These are phyloP conservation scores for Nipponacmea schrenckii DNA, from an alignment of 2,888 invertebrate genomes.

Conservation along the genomic window DNA sequence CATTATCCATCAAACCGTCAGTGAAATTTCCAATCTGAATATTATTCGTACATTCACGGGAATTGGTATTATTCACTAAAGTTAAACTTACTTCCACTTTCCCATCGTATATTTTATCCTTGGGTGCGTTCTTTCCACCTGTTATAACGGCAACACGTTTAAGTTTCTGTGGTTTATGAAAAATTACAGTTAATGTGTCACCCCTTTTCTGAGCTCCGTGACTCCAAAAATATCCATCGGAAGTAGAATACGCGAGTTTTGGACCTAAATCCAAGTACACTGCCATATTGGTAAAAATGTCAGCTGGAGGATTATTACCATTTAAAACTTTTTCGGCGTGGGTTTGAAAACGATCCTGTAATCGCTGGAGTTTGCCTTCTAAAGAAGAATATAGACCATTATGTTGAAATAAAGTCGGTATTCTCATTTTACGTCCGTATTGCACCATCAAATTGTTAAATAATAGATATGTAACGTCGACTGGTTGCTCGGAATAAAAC, in stretches of 20 bases:
- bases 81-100: constrained; percentile 50
- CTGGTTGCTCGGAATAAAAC: constrained; percentile 50
- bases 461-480: constrained; percentile 46
- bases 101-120: constrained; percentile 54
- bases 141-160: constrained; percentile 58
- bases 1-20: constrained; percentile 56
- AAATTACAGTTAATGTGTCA: constrained; percentile 61
- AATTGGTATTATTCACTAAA: constrained; percentile 24
- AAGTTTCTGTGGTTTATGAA: constrained; percentile 52
- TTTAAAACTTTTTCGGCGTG: constrained; percentile 41
- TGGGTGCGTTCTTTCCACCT: constrained; percentile 50
- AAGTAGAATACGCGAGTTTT: constrained; percentile 58
- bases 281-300: constrained; percentile 61
- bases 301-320: constrained; percentile 64
- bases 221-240: constrained; percentile 67
- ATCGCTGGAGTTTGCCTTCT: constrained; percentile 45
- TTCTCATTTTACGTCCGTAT: constrained; percentile 34
- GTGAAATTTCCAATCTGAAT: constrained; percentile 43
- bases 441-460: constrained; percentile 46
- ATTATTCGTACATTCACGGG: constrained; percentile 38
- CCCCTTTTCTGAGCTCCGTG: constrained; percentile 47
- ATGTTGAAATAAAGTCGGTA: constrained; percentile 53
- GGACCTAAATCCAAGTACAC: constrained; percentile 60
- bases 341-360: constrained; percentile 47
- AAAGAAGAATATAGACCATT: constrained; percentile 47